Evolutionary conservation across 2,797 vertebrate genomes (phyloP).

Genomic region (Hyperoplus lanceolatus): DNA sequence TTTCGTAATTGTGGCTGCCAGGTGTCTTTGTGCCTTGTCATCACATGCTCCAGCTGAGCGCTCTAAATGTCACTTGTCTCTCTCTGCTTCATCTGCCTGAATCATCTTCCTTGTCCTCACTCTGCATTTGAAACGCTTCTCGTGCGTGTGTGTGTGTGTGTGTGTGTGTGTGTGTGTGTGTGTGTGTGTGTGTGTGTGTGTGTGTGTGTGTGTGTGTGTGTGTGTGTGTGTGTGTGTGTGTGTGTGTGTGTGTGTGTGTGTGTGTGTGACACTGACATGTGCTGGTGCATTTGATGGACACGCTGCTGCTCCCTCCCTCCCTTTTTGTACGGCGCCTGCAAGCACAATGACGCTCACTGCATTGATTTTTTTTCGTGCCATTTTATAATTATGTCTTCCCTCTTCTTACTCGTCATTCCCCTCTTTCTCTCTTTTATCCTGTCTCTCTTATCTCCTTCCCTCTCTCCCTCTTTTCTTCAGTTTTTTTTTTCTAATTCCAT

Average conservation of each 20-base stretch:
- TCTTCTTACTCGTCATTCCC: constrained; percentile 56
- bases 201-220: constrained; percentile 16
- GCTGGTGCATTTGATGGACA: constrained; percentile 59
- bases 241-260: constrained; percentile 27
- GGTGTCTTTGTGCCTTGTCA: constrained; percentile 68
- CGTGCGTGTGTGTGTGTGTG: constrained; percentile 28
- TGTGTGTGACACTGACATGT: neutral
- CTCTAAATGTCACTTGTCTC: constrained; percentile 78
- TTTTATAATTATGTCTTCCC: constrained; percentile 78
- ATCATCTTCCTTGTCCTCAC: constrained; percentile 66
- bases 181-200: constrained; percentile 19
- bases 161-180: constrained; percentile 41
- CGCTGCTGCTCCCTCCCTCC: constrained; percentile 58
- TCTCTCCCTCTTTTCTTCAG: constrained; percentile 57
- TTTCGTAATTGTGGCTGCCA: constrained; percentile 39
- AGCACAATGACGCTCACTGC: constrained; percentile 69
- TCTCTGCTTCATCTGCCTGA: constrained; percentile 60
- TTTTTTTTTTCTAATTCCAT: constrained; percentile 77
- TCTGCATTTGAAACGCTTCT: constrained; percentile 55
- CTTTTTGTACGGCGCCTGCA: constrained; percentile 58
- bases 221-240: constrained; percentile 22
- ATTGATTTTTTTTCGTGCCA: constrained; percentile 76
- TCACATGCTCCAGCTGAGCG: constrained; percentile 66
- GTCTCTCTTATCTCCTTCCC: constrained; percentile 49
- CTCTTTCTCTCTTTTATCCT: constrained; percentile 64